Base-by-base conservation (phyloP, 53 echinoderm and acorn worm species). In the Henricia sp. region DNA sequence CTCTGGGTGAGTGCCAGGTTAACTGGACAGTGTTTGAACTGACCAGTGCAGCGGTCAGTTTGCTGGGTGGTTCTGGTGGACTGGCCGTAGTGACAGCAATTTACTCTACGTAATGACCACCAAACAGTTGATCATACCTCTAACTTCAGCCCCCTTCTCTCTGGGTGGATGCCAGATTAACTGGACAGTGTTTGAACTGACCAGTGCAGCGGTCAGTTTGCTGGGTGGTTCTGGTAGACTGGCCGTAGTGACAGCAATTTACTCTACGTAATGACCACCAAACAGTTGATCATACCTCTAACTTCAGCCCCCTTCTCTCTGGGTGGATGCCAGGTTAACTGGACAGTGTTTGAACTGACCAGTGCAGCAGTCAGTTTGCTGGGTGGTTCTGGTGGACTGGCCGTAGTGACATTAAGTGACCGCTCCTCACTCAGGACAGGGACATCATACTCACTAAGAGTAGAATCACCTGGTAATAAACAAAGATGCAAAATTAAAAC, bases 321-420 rank as follows among this genome's bases (percentile, higher is more conserved):
- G 13, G 93, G 87, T 59, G 88, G 44, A 0, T 56, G 55, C 93
- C 93, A 93, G 4, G 52, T 64, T 4, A 93, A 54, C 19, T 88
- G 84, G 34, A 91, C 44, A 23, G 76, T 78, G 56, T 85, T 90
- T 25, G 84, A 71, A 23, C 77, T 84, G 3, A 64, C 72, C 63
- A 56, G 89, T 65, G 21, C n/a, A n/a, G n/a, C n/a, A n/a, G 30
- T 77, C 29, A 93, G 87, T 35, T 93, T 55, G 40, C 52, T 75
- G 25, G 93, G 93, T 52, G 93, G 88, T 26, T 77, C 84, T 19
- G 91, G 90, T 37, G 87, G 87, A 46, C 88, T 75, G 39, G 91
- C 87, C 10, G 91, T 90, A 8, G 30, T 62, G 63, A 89, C 70
- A 3, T 84, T 93, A 19, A 91, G 70, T 24, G 88, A 83, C 37